phyloP scores from a whole-genome alignment of 2,113 vertebrate species.

The Alces alces region DNA sequence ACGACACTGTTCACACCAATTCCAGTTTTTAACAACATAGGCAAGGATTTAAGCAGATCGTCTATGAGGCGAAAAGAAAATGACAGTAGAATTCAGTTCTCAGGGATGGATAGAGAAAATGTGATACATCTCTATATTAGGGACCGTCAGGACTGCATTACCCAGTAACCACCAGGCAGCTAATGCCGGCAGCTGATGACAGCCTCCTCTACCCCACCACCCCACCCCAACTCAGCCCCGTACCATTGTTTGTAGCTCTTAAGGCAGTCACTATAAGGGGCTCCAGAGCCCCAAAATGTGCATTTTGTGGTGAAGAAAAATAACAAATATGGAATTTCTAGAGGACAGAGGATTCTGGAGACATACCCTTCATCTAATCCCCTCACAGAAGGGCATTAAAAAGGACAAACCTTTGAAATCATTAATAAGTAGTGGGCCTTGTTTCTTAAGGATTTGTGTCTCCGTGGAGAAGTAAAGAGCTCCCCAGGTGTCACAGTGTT shows the following conservation, averaged over 20 bases:
- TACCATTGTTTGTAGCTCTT: background rate
- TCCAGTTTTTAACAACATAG: slow-evolving; percentile 45
- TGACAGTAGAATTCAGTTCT: slow-evolving; percentile 21
- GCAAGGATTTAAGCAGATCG: slow-evolving; percentile 40
- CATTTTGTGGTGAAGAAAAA: background rate
- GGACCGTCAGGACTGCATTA: background rate
- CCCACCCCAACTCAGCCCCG: background rate
- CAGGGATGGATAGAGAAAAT: background rate
- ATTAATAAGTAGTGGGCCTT: background rate
- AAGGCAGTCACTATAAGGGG: background rate
- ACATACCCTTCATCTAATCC: background rate
- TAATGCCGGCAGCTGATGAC: background rate
- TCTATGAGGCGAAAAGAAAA: slow-evolving; percentile 37
- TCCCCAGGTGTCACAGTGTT: background rate
- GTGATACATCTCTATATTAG: background rate
- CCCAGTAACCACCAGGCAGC: background rate
- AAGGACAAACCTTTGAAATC: background rate
- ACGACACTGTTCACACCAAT: slow-evolving; percentile 34
- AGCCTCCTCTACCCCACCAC: background rate
- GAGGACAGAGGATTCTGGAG: background rate
- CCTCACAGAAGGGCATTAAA: background rate
- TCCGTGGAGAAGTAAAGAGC: background rate
- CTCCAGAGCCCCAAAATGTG: background rate
- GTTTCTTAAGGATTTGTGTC: background rate
- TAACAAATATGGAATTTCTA: background rate